Evolutionary conservation across 2,113 vertebrate species (phyloP).

Genomic region (Alces alces): DNA sequence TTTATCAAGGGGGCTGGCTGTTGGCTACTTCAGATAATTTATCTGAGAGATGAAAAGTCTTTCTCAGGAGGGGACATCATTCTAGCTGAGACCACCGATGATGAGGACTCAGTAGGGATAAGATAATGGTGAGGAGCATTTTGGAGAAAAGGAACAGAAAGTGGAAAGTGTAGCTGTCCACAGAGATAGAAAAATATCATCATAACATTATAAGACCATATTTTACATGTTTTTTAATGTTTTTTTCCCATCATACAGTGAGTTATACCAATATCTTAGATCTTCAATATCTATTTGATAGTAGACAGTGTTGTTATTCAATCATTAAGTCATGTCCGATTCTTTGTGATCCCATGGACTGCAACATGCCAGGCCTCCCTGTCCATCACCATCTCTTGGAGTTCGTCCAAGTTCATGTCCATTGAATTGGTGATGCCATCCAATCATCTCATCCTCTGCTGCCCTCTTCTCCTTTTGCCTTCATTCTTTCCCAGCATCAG

Average conservation of each 20-base stretch:
- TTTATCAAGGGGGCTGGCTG: neutral
- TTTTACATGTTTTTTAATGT: neutral
- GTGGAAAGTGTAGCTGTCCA: neutral
- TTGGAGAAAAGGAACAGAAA: neutral
- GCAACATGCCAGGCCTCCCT: neutral
- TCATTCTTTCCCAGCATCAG: neutral
- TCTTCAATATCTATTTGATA: neutral
- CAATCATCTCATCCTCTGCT: neutral
- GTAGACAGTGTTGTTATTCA: neutral
- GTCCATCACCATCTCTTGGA: neutral
- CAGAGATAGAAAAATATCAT: neutral
- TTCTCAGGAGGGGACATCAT: neutral
- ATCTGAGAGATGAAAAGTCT: neutral
- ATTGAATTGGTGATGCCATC: neutral
- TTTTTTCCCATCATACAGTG: neutral
- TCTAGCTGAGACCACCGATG: neutral
- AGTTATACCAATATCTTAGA: neutral
- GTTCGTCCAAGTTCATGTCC: neutral
- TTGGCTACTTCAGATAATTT: neutral
- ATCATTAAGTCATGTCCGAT: neutral
- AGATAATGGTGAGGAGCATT: neutral
- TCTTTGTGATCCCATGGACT: neutral
- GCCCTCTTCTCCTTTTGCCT: neutral
- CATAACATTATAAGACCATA: neutral
- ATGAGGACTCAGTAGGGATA: neutral